Conservation (phyloP, 1,140 invertebrate species). For the Carcinoscorpius rotundicauda region DNA sequence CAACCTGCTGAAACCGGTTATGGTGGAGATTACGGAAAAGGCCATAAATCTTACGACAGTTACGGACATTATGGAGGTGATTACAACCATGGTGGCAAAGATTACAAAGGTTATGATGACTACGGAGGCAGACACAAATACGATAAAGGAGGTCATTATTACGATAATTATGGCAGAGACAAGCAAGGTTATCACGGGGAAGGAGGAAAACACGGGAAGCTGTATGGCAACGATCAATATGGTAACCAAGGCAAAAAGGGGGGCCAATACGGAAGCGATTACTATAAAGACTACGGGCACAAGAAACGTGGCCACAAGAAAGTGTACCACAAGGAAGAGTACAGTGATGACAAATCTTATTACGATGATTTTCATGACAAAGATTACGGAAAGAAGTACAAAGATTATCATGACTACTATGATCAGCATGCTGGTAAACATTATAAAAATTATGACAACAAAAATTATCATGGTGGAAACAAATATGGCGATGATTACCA, state of each 20-base stretch:
- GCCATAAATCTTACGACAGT: not conserved
- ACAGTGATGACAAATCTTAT: conserved; percentile 24
- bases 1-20: not conserved
- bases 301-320: conserved; percentile 24
- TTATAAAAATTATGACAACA: conserved; percentile 15
- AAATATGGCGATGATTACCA: conserved; percentile 20
- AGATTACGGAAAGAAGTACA: conserved; percentile 23
- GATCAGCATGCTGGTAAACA: conserved; percentile 17
- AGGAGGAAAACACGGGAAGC: conserved; percentile 11
- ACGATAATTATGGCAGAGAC: conserved; percentile 18
- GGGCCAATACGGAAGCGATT: conserved; percentile 13
- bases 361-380: conserved; percentile 24
- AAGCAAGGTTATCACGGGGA: conserved; percentile 12
- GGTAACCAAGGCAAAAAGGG: conserved; percentile 17
- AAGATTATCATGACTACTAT: conserved; percentile 20
- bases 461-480: conserved; percentile 17
- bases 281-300: conserved; percentile 21
- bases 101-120: conserved; percentile 4
- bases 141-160: conserved; percentile 9
- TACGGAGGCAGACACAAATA: conserved; percentile 13
- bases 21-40: not conserved
- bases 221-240: conserved; percentile 9
- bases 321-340: conserved; percentile 26
- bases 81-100: conserved; percentile 14
- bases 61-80: conserved; percentile 1